Conservation (phyloP, 2,888 invertebrate genomes). For the Caenorhabditis sp. region DNA sequence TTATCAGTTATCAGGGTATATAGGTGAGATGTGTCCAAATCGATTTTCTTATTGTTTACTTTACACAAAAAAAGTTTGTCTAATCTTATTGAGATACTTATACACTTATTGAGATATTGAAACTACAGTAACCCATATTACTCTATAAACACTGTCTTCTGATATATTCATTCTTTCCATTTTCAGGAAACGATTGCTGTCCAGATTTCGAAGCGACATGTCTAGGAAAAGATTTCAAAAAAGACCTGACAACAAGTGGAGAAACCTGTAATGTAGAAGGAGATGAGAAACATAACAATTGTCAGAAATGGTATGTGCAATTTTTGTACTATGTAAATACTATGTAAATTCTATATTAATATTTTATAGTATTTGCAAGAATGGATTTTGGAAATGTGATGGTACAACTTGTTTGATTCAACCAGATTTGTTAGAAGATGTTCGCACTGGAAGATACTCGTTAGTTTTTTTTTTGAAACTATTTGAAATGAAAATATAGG, state of each 20-base stretch:
- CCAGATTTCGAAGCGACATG: slow-evolving; percentile 87
- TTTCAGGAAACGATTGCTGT: slow-evolving; percentile 83
- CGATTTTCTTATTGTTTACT: too few relatives aligned
- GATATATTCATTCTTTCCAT: background rate
- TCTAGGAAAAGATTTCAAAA: slow-evolving; percentile 72
- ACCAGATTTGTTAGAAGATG: slow-evolving; percentile 77
- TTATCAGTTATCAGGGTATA: too few relatives aligned
- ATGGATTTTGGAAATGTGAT: slow-evolving; percentile 72
- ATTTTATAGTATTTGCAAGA: slow-evolving; percentile 74
- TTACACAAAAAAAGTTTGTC: too few relatives aligned
- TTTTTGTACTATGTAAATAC: too few relatives aligned
- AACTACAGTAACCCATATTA: too few relatives aligned
- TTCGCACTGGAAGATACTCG: slow-evolving; percentile 76
- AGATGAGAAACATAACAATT: slow-evolving; percentile 56
- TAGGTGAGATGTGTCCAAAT: too few relatives aligned
- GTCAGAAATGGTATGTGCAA: slow-evolving; percentile 63
- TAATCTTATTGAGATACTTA: too few relatives aligned
- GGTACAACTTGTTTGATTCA: slow-evolving; percentile 84
- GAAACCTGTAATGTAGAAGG: slow-evolving; percentile 58
- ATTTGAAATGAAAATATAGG: background rate
- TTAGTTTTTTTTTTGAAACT: slow-evolving; percentile 56
- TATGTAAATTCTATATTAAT: too few relatives aligned
- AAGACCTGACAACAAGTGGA: background rate
- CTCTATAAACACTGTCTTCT: too few relatives aligned
- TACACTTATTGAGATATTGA: too few relatives aligned